phyloP scores from a whole-genome alignment of 2,888 invertebrate genomes.

The Nasonia oneida region DNA sequence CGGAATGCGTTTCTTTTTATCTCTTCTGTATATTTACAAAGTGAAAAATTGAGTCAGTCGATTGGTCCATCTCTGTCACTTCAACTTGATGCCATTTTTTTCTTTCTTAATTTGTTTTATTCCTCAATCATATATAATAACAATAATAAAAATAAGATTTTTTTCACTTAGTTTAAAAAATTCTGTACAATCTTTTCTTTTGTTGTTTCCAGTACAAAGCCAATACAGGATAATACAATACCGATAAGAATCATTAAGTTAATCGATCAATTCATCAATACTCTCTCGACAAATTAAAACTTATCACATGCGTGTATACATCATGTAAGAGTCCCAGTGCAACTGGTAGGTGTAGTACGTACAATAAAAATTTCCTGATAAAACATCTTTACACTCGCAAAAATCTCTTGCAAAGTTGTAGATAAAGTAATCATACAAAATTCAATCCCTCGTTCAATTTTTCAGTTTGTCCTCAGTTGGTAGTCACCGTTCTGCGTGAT shows the following conservation, averaged over 20 bases:
- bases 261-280: conserved; percentile 42
- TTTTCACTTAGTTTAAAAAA: conserved; percentile 34
- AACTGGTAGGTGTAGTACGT: conserved; percentile 12
- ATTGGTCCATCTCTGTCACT: conserved; percentile 45
- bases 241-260: conserved; percentile 49
- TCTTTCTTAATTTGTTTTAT: conserved; percentile 1
- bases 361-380: conserved; percentile 41
- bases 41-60: conserved; percentile 55
- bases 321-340: conserved; percentile 14
- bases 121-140: conserved; percentile 33
- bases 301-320: conserved; percentile 47
- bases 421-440: conserved; percentile 33
- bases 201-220: conserved; percentile 9
- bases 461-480: conserved; percentile 93
- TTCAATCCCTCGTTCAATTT: conserved; percentile 35
- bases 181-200: conserved; percentile 43
- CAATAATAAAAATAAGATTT: conserved; percentile 26
- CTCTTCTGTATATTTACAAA: conserved; percentile 54
- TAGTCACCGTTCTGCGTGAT: conserved; percentile 99
- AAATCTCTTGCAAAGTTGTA: conserved; percentile 38
- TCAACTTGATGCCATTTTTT: conserved; percentile 29
- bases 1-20: conserved; percentile 51
- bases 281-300: conserved; percentile 41
- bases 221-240: conserved; percentile 43
- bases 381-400: conserved; percentile 30